phyloP scores from a whole-genome alignment of 2,888 invertebrate genomes.

The Acleris laterana region DNA sequence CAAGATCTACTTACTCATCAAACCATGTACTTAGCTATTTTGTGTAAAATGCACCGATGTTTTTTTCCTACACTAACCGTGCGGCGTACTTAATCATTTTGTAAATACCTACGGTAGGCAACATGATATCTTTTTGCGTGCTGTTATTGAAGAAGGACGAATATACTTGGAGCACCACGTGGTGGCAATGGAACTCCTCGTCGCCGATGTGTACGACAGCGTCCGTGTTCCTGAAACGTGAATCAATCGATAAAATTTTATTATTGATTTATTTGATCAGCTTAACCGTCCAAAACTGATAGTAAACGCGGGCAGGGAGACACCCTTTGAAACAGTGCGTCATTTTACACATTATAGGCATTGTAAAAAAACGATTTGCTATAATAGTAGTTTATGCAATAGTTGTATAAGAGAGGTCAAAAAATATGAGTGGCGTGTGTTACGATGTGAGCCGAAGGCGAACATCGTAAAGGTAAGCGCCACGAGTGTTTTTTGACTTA shows the following conservation, averaged over 20 bases:
- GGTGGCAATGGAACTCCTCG: conserved; percentile 88
- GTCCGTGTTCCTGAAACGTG: conserved; percentile 86
- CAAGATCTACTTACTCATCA: too few species aligned
- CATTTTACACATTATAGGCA: not conserved
- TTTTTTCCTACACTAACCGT: too few species aligned
- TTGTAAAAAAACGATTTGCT: too few species aligned
- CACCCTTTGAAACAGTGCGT: conserved; percentile 4
- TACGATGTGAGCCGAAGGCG: too few species aligned
- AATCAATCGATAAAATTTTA: conserved; percentile 9
- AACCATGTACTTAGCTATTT: too few species aligned
- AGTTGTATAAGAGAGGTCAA: too few species aligned
- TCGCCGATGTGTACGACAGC: conserved; percentile 86
- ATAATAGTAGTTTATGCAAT: too few species aligned
- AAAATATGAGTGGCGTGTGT: too few species aligned
- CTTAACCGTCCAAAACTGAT: conserved; percentile 8
- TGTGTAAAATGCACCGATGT: too few species aligned
- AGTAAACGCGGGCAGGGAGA: conserved; percentile 1
- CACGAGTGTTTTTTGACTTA: too few species aligned
- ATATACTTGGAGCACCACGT: conserved; percentile 88
- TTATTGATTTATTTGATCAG: conserved; percentile 14
- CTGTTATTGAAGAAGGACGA: conserved; percentile 86
- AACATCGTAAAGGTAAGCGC: too few species aligned
- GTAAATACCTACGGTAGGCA: conserved; percentile 62
- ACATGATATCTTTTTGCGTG: conserved; percentile 60
- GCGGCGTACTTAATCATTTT: too few species aligned